A percentile compares a stretch with the other conserved stretches of the same genome.
phyloP scores from a whole-genome alignment of 1,140 invertebrate species.

The Proctacanthus coquilletti region DNA sequence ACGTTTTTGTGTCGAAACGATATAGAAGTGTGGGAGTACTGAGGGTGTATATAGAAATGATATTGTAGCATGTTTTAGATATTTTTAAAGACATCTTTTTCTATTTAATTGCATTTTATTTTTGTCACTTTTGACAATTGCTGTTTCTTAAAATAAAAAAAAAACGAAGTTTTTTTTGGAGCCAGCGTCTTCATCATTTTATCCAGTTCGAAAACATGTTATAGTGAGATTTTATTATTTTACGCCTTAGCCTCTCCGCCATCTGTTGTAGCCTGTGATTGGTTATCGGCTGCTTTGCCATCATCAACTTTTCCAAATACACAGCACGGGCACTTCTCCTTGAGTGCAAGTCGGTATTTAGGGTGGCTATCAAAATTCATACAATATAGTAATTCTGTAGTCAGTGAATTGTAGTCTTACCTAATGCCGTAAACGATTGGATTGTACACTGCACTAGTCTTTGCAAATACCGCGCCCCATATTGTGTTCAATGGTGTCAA shows the following conservation, averaged over 20 bases:
- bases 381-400: too few relatives aligned
- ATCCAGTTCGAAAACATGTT: conserved; percentile 6
- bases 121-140: too few relatives aligned
- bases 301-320: conserved; percentile 34
- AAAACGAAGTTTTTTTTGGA: conserved; percentile 31
- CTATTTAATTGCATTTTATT: too few relatives aligned
- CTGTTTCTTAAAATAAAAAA: too few relatives aligned
- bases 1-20: too few relatives aligned
- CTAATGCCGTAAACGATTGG: conserved; percentile 72
- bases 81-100: too few relatives aligned
- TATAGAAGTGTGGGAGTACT: too few relatives aligned
- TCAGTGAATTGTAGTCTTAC: conserved; percentile 31
- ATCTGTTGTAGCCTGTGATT: conserved; percentile 29
- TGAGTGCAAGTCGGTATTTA: conserved; percentile 54
- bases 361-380: too few relatives aligned
- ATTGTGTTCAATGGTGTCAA: conserved; percentile 59
- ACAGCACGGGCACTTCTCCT: conserved; percentile 53
- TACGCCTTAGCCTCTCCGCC: conserved; percentile 27
- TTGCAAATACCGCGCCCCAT: conserved; percentile 65
- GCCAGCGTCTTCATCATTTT: too few relatives aligned
- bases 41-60: too few relatives aligned
- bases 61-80: too few relatives aligned
- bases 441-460: conserved; percentile 64
- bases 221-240: conserved; percentile 7
- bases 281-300: conserved; percentile 27